Evolutionary conservation across 2,113 vertebrate genomes (phyloP).

Genomic region (Lophochroa leadbeateri): DNA sequence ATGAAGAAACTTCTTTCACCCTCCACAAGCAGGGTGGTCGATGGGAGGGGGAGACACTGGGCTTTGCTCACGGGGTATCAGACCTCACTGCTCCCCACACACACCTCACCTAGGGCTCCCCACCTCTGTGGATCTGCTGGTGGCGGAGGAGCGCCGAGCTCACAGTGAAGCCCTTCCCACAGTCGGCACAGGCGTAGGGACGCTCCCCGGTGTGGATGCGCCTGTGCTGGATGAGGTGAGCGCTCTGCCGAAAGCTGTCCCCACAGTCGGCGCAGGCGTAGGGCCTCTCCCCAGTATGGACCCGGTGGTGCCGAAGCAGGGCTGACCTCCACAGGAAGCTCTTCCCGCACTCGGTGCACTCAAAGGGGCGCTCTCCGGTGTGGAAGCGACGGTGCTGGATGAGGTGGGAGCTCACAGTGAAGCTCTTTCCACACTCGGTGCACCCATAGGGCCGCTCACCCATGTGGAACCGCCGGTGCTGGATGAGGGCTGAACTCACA

Average conservation of each 20-base stretch:
- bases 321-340: conserved; percentile 54
- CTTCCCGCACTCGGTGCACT: conserved; percentile 7
- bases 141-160: conserved; percentile 48
- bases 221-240: conserved; percentile 52
- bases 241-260: conserved; percentile 49
- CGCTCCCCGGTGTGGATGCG: conserved; percentile 46
- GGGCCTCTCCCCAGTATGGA: conserved; percentile 53
- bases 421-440: conserved; percentile 58
- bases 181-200: neutral
- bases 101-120: neutral
- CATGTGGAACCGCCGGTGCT: too few relatives aligned
- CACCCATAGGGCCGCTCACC: too few relatives aligned
- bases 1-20: neutral
- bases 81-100: neutral
- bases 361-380: conserved; percentile 40
- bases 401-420: conserved; percentile 72
- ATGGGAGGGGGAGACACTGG: rapidly evolving
- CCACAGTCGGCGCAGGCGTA: neutral
- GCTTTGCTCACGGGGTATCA: neutral
- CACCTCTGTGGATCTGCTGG: neutral
- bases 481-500: conserved; percentile 25
- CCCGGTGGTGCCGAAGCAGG: conserved; percentile 11
- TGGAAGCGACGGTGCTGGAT: conserved; percentile 73
- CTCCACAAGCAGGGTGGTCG: rapidly evolving
- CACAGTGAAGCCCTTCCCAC: conserved; percentile 33